A percentile compares a stretch with the other conserved stretches of the same genome.
Conservation (phyloP, 2,797 vertebrate species). For the Acanthornis magna region DNA sequence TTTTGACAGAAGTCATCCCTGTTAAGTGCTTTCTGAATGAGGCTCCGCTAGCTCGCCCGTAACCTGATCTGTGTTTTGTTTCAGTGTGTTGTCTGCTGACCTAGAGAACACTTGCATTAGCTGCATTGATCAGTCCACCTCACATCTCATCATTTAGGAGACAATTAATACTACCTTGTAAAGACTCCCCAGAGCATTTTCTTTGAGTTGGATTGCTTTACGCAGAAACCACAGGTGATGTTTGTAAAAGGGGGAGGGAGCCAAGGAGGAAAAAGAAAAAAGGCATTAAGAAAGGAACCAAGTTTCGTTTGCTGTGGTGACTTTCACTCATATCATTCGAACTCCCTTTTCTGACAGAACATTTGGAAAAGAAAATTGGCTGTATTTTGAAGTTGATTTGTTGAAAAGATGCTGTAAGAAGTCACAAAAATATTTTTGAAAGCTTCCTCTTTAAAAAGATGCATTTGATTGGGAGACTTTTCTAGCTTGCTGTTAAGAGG, state of each 20-base stretch:
- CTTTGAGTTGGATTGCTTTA: constrained; percentile 64
- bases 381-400: background rate
- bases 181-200: constrained; percentile 69
- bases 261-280: background rate
- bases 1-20: constrained; percentile 27
- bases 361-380: background rate
- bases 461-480: background rate
- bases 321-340: background rate
- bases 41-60: constrained; percentile 14
- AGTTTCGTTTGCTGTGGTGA: background rate
- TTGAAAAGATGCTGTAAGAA: background rate
- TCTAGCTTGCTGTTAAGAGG: background rate
- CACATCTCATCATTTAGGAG: constrained; percentile 65
- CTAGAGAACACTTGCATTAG: constrained; percentile 67
- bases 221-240: constrained; percentile 49
- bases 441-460: background rate
- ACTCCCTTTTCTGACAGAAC: background rate
- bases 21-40: constrained; percentile 18
- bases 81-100: constrained; percentile 63
- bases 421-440: background rate
- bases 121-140: constrained; percentile 69
- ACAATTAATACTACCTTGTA: constrained; percentile 72
- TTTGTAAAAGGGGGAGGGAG: background rate
- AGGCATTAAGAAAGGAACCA: background rate
- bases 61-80: constrained; percentile 63